Evolutionary conservation across 2,888 invertebrate species (phyloP), one percentile per base, ranked within the genome.

Genomic region (Tortrix viridana): DNA sequence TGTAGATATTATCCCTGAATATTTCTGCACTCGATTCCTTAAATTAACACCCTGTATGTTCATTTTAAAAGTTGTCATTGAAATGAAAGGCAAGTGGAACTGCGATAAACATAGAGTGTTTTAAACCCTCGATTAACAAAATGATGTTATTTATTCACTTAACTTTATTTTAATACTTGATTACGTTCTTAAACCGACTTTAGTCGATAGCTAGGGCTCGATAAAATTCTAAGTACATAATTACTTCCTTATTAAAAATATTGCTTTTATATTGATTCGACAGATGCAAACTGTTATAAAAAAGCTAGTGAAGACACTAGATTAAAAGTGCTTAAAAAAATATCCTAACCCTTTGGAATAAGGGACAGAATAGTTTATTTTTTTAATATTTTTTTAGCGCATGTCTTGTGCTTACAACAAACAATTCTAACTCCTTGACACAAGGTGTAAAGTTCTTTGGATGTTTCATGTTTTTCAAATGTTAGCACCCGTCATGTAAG

Each of bases 401-500:
- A 9, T n/a, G 16, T 41, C 16, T 41, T n/a, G 5, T 38, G n/a
- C 41, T 14, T 16, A 41, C n/a, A 16, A 41, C 14, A 44, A 19
- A 6, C 12, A n/a, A 57, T 19, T 20, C 14, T 62, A 57, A 20
- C 5, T 2, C 50, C 0, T 38, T 7, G 0, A 1, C 1, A 14
- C 50, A 46, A 47, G 23, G 62, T 46, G 19, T 5, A 41, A 4
- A 52, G 5, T 38, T 1, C 16, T 38, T 6, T 26, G 16, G 6
- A n/a, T 16, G 0, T 38, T 63, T n/a, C 5, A 12, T 12, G 16
- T 65, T 65, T 67, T 65, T 66, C 67, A 20, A 53, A 41, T 61
- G 63, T 65, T 41, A 26, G 63, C 63, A 67, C 53, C 69, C 67
- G 67, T 65, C 68, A 65, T 61, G 65, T 63, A 44, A 66, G 23